Evolutionary conservation across 2,113 vertebrate genomes (phyloP).

Genomic region (Centrocercus urophasianus): DNA sequence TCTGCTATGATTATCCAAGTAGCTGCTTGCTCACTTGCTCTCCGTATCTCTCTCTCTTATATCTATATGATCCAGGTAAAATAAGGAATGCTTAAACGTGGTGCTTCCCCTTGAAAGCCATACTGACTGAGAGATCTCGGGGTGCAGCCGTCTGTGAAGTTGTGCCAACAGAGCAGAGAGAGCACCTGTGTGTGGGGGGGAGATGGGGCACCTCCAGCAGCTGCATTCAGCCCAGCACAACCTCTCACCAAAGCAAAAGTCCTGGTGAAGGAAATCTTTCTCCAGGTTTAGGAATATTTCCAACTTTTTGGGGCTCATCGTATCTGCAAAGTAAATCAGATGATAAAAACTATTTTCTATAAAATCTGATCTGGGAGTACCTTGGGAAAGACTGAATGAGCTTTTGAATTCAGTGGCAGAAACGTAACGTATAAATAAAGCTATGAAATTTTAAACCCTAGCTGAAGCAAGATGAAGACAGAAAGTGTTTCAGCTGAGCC

Average conservation of each 20-base stretch:
- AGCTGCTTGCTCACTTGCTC: background rate
- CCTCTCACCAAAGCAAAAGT: background rate
- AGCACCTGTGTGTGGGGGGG: background rate
- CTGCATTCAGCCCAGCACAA: background rate
- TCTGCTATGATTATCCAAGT: background rate
- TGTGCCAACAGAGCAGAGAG: background rate
- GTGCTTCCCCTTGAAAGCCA: background rate
- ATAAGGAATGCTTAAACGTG: background rate
- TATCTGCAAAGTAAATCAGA: background rate
- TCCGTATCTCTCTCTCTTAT: background rate
- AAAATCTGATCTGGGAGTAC: background rate
- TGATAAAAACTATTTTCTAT: background rate
- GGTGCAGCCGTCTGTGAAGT: background rate
- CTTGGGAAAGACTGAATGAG: background rate
- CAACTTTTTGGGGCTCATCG: background rate
- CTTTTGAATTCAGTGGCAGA: background rate
- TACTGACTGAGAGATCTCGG: background rate
- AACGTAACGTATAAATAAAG: background rate
- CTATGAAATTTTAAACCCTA: conserved; percentile 5
- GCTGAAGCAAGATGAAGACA: background rate
- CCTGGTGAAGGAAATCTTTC: background rate
- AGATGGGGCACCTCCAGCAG: background rate
- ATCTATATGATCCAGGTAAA: background rate
- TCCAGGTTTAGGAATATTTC: background rate
- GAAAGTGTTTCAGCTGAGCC: background rate